Base-by-base conservation (phyloP, 1,140 invertebrate genomes). In the Drosophila virilis region DNA sequence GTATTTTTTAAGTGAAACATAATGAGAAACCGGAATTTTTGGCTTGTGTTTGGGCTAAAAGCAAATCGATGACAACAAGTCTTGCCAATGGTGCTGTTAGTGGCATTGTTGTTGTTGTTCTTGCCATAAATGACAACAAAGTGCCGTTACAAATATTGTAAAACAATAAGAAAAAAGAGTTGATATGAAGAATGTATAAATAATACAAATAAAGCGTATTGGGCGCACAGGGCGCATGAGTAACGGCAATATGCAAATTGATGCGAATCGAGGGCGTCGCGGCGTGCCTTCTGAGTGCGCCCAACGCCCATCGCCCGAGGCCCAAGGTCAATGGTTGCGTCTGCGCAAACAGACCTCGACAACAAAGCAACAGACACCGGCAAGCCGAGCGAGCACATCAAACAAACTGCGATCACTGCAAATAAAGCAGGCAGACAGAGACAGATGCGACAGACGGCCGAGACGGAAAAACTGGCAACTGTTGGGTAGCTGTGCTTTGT, bases 21-120 rank as follows among this genome's bases (percentile, higher is more conserved):
- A 86, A 85, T 85, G 81, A 78, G 58, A 84, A 89, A 89, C 84
- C 74, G 84, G 84, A 89, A 74, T 89, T 73, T 74, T 74, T 7
- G 71, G 66, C 46, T 67, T 54, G 10, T 59, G 42, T 51, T 51
- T 62, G 12, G 32, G 35, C 57, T 45, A 43, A 59, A 76, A 78
- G 75, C 67, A 58, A 64, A 35, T 8, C 46, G 52, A 17, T 61
- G 50, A 82, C 77, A 83, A 51, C 52, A 62, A 74, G 59, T 60
- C 10, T 45, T 52, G 60, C 33, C 33, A 55, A 70, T 67, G 13
- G 37, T 57, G 17, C 17, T 17, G 3, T 5, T 28, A 28, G 22
- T 4, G 22, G 4, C 22, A 5, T 28, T 28, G 37, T 61, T 42
- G 15, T 58, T 68, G 37, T 35, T 61, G 32, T 66, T 52, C 52